Evolutionary conservation across 2,888 invertebrate species (phyloP), one percentile per base, ranked within the genome.

Genomic region (Melanchra persicariae): DNA sequence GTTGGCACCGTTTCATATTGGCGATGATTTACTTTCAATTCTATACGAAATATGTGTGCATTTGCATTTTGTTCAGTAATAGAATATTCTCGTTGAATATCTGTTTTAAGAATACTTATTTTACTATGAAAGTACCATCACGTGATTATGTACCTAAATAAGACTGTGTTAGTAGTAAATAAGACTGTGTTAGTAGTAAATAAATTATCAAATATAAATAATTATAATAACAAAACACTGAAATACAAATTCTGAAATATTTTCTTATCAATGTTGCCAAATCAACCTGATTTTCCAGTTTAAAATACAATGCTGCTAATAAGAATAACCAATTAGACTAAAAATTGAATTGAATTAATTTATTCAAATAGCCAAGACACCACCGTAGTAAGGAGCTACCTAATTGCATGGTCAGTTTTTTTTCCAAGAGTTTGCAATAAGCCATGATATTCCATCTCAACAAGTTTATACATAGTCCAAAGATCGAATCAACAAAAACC

Each of bases 1-100:
- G 68, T 71, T 77, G 73, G 70, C 84, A 81, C 45, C 37, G 68
- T 64, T 84, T 69, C 67, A 67, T 77, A 78, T 66, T 66, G 65
- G 43, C 51, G 52, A 70, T 69, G 79, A 83, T 81, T 81, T 81
- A 81, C 52, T 68, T 61, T 57, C 62, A 66, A 75, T 68, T 61
- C 63, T 51, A 71, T 76, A 65, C 65, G 40, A 72, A 77, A 76
- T 65, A 73, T 58, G 70, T 57, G n/a, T n/a, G n/a, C n/a, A n/a
- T 57, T 22, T 66, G 47, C 51, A 77, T 57, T 64, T 59, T 62
- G 37, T 60, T 69, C 57, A 67, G 43, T 62, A 58, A 55, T 61
- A 63, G 43, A 70, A 77, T 68, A n/a, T 63, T 70, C 12, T 59
- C 34, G n/a, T 49, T 22, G 4, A 8, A 26, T 71, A 54, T 59